Percentiles rank a stretch among this genome's conserved stretches.
phyloP scores from a whole-genome alignment of 2,113 vertebrate genomes.

The Cyanoliseus patagonus region DNA sequence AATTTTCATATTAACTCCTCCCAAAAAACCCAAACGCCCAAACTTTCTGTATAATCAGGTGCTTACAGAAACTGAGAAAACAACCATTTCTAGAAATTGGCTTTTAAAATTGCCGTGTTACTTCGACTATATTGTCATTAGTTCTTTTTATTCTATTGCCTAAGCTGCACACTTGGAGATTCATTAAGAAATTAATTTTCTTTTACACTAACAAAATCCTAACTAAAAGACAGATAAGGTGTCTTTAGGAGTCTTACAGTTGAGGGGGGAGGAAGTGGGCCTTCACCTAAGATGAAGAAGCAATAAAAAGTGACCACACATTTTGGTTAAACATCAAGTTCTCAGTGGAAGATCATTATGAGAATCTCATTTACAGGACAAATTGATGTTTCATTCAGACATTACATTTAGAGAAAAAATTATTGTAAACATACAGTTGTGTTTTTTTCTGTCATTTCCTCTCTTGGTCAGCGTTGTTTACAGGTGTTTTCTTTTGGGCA shows the following conservation, averaged over 20 bases:
- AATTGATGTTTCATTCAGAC: background rate
- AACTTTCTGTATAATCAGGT: background rate
- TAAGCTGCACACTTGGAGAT: background rate
- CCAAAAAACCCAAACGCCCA: background rate
- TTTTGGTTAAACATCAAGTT: background rate
- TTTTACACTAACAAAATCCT: background rate
- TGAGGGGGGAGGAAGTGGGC: background rate
- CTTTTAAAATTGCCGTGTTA: background rate
- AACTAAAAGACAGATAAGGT: background rate
- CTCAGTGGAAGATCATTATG: background rate
- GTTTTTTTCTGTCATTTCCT: background rate
- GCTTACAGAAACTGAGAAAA: background rate
- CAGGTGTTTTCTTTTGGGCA: background rate
- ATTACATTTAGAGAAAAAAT: background rate
- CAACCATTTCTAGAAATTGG: background rate
- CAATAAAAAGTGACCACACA: fast-evolving
- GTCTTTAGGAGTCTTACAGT: background rate
- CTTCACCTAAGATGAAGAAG: background rate
- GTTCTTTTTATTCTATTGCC: background rate
- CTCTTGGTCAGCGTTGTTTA: background rate
- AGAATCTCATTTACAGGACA: background rate
- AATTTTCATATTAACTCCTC: background rate
- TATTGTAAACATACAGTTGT: background rate
- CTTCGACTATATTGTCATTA: background rate
- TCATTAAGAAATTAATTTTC: background rate